Evolutionary conservation across 35 echinoderm and acorn worm species (phyloP).

Genomic region (Amphiura filiformis): DNA sequence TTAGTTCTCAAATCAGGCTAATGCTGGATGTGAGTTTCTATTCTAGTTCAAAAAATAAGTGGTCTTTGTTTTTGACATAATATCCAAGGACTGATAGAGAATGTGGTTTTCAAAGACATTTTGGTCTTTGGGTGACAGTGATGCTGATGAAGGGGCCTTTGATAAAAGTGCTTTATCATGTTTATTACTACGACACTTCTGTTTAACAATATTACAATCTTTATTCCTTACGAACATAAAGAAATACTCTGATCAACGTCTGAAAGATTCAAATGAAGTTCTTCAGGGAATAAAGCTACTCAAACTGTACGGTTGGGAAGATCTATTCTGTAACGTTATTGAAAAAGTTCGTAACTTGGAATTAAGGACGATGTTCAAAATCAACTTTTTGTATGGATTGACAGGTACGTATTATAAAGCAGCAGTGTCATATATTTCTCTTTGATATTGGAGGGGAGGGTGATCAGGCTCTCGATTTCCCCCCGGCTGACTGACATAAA

Average conservation of each 20-base stretch:
- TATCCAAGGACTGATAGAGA: too few species aligned
- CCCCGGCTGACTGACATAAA: not conserved
- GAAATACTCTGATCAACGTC: constrained; percentile 30
- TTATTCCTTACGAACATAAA: not conserved
- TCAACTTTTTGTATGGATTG: not conserved
- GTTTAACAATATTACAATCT: not conserved
- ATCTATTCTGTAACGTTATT: constrained; percentile 51
- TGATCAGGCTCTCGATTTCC: not conserved
- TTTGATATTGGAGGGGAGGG: not conserved
- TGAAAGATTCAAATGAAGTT: constrained; percentile 65
- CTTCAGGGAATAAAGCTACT: constrained; percentile 51
- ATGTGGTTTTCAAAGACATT: too few species aligned
- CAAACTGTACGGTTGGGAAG: too few species aligned
- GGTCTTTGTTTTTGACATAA: too few species aligned
- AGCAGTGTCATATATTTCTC: not conserved
- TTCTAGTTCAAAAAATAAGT: too few species aligned
- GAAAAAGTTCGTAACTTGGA: constrained; percentile 31
- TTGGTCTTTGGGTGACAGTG: too few species aligned
- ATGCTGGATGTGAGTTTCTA: too few species aligned
- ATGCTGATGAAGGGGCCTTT: too few species aligned
- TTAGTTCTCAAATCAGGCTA: too few species aligned
- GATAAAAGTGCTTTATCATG: too few species aligned
- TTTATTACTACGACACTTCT: not conserved
- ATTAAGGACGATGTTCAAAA: constrained; percentile 36
- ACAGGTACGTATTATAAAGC: not conserved